Conservation (phyloP, 2,888 invertebrate genomes). For the Eudemis profundana region DNA sequence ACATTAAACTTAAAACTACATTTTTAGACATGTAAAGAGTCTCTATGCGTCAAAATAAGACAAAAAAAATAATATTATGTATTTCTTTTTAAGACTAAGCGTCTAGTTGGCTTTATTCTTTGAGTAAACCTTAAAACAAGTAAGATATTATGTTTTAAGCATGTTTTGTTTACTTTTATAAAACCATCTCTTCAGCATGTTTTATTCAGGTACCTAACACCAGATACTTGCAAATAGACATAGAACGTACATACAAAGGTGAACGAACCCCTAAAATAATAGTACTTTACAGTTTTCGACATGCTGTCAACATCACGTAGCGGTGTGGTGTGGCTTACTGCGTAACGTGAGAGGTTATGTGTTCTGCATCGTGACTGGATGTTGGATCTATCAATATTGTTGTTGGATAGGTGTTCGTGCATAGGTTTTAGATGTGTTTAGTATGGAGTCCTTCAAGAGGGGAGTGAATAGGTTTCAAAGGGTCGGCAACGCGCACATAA, state of each 20-base stretch:
- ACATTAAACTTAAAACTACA: no score
- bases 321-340: constrained; percentile 43
- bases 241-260: constrained; percentile 16
- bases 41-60: no score
- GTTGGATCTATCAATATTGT: constrained; percentile 26
- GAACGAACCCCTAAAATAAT: constrained; percentile 18
- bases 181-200: not conserved
- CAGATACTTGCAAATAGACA: constrained; percentile 15
- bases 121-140: no score
- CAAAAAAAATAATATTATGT: no score
- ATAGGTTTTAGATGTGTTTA: constrained; percentile 10
- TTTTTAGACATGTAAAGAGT: no score
- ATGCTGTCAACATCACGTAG: constrained; percentile 31
- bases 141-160: no score
- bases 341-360: constrained; percentile 46
- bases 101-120: no score
- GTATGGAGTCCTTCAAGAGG: not conserved
- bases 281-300: constrained; percentile 27
- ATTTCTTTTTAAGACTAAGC: no score
- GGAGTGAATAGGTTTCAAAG: no score
- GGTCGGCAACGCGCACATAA: no score
- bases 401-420: constrained; percentile 24
- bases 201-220: constrained; percentile 1
- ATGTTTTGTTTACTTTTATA: no score
- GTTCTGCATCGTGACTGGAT: constrained; percentile 45